Conservation (phyloP, 2,888 invertebrate genomes). For the Mesopsocus fuscifrons region DNA sequence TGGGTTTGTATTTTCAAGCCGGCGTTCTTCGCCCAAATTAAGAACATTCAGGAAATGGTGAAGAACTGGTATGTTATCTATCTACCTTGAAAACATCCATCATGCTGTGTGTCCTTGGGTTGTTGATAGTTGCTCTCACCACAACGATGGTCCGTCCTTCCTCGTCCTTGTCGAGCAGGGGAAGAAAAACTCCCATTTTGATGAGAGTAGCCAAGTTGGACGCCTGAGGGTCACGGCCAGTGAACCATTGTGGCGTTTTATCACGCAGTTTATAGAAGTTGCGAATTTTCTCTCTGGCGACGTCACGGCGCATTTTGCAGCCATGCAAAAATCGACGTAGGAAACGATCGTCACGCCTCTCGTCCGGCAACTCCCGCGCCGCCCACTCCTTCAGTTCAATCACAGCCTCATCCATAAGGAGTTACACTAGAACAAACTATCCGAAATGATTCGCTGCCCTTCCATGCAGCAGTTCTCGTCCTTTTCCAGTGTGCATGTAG, state of each 20-base stretch:
- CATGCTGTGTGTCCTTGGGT: slow-evolving; percentile 34
- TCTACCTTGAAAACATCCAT: slow-evolving; percentile 42
- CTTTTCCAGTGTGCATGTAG: too few species aligned
- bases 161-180: slow-evolving; percentile 29
- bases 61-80: too few species aligned
- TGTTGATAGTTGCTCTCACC: slow-evolving; percentile 36
- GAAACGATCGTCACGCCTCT: slow-evolving; percentile 25
- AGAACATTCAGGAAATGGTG: too few species aligned
- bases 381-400: neutral
- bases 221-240: slow-evolving; percentile 31
- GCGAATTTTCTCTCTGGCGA: slow-evolving; percentile 33
- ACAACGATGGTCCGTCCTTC: slow-evolving; percentile 36
- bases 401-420: neutral
- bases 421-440: too few species aligned
- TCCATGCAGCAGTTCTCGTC: too few species aligned
- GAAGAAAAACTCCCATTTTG: slow-evolving; percentile 37
- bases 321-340: slow-evolving; percentile 37
- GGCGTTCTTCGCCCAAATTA: too few species aligned
- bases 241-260: slow-evolving; percentile 38
- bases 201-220: slow-evolving; percentile 26
- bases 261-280: slow-evolving; percentile 36
- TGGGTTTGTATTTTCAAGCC: too few species aligned
- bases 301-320: slow-evolving; percentile 38
- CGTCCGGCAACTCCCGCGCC: neutral
- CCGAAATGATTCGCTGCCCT: too few species aligned